Evolutionary conservation across 2,113 vertebrate genomes (phyloP), one percentile per base, ranked within the genome.

Genomic region (Crotalus tigris): DNA sequence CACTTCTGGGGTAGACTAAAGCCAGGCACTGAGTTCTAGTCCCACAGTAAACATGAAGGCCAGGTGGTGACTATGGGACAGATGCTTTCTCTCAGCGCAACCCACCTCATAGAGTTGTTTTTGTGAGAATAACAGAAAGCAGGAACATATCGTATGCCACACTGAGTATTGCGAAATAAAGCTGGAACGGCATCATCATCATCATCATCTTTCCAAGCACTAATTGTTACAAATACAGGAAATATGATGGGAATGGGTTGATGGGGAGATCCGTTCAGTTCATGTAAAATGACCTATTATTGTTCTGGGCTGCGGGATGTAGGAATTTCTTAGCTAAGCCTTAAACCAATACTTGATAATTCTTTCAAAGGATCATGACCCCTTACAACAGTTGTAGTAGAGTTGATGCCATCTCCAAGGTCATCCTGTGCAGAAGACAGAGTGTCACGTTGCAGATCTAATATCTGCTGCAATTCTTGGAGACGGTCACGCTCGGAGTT

Each of bases 401-500:
- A 0, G 1, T 75, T 89, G 29, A 92, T 59, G 1, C 94, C 54
- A 0, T 93, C 49, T 4, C 91, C 46, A 0, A 57, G 5, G 0
- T 58, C 17, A 0, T 51, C 58, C 29, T 58, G 88, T 12, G 75
- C 92, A 11, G 92, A 39, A 58, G 57, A 59, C 0, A 87, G 54
- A 29, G 95, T 81, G 0, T 94, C 91, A 6, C 44, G 85, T 15
- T 95, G 95, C 4, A 90, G 90, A 64, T 96, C 96, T n/a, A 97
- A 95, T 0, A 89, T 93, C 54, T 44, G 96, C 90, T 93, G 91
- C 95, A 96, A 94, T 85, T 96, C 97, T 93, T 96, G 94, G 75
- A 98, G 97, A 2, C 94, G 96, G 0, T 97, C 94, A 49, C 97
- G 94, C 94, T 98, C 97, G 0, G 89, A 61, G 9, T 69, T 93